These are phyloP conservation scores for Tringa solitaria DNA, from an alignment of 2,113 vertebrate species.

Conservation along the genomic window DNA sequence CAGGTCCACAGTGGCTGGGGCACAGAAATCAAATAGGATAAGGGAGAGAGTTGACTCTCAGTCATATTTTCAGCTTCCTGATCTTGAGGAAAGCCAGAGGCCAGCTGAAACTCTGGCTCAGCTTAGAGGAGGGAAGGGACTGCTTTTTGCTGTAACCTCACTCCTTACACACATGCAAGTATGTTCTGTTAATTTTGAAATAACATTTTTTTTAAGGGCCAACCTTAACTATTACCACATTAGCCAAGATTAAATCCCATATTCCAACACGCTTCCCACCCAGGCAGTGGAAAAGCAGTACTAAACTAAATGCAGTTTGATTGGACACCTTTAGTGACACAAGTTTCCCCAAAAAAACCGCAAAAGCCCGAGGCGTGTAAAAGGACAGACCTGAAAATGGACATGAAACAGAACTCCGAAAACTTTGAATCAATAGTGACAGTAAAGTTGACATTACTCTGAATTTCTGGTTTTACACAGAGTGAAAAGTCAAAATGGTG, in stretches of 20 bases:
- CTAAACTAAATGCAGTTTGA: neutral
- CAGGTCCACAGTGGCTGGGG: neutral
- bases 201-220: neutral
- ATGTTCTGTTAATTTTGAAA: neutral
- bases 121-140: neutral
- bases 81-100: neutral
- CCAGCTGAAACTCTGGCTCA: neutral
- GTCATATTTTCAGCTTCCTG: slow-evolving; percentile 6
- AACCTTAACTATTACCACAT: neutral
- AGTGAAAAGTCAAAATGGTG: neutral
- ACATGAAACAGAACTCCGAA: neutral
- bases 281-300: neutral
- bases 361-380: neutral
- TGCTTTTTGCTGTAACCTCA: neutral
- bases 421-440: neutral
- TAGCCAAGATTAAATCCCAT: neutral
- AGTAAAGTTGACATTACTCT: neutral
- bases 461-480: neutral
- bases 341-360: neutral
- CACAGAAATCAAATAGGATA: slow-evolving; percentile 15
- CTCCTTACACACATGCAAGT: neutral
- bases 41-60: neutral
- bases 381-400: neutral
- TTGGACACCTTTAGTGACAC: neutral
- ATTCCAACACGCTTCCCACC: neutral